These are phyloP conservation scores for Lepetodrilus schrolli DNA, from an alignment of 2,888 invertebrate species.

Conservation along the genomic window DNA sequence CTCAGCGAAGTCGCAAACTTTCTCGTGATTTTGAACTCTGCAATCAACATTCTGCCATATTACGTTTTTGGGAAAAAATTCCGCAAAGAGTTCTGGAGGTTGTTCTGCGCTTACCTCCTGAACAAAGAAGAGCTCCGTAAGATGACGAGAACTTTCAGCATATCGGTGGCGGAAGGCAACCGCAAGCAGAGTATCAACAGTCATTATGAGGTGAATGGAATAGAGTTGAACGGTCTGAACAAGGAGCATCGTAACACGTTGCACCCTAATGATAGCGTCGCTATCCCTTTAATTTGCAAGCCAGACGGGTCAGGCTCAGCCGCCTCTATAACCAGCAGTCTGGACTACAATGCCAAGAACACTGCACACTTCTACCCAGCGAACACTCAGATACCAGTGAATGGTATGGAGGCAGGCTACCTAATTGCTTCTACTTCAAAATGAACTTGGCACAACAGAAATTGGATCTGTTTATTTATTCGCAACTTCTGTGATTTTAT, in stretches of 20 bases:
- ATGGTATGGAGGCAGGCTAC: not conserved
- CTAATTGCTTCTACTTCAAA: not conserved
- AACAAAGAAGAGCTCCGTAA: slow-evolving; percentile 55
- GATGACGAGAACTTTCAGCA: slow-evolving; percentile 58
- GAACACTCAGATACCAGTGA: not conserved
- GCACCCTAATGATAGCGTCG: not conserved
- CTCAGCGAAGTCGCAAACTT: slow-evolving; percentile 74
- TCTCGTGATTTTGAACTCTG: slow-evolving; percentile 73
- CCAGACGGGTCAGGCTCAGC: slow-evolving; percentile 6
- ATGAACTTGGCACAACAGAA: not conserved
- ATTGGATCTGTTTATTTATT: not conserved
- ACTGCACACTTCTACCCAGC: not conserved
- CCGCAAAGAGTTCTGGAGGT: slow-evolving; percentile 70
- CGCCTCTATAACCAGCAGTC: not conserved
- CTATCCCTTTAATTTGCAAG: slow-evolving; percentile 1
- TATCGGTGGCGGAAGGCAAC: slow-evolving; percentile 58
- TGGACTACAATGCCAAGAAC: not conserved
- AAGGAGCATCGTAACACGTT: not conserved
- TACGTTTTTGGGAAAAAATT: slow-evolving; percentile 75
- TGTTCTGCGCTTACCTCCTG: slow-evolving; percentile 69
- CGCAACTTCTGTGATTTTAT: too few species aligned
- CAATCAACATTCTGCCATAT: slow-evolving; percentile 75
- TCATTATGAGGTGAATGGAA: slow-evolving; percentile 34
- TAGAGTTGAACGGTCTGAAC: slow-evolving; percentile 40
- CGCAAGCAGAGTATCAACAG: slow-evolving; percentile 34